Percentiles rank a stretch among this genome's conserved stretches.
These are phyloP conservation scores for Simalia tracyae DNA, from an alignment of 2,797 vertebrate genomes.

Conservation along the genomic window DNA sequence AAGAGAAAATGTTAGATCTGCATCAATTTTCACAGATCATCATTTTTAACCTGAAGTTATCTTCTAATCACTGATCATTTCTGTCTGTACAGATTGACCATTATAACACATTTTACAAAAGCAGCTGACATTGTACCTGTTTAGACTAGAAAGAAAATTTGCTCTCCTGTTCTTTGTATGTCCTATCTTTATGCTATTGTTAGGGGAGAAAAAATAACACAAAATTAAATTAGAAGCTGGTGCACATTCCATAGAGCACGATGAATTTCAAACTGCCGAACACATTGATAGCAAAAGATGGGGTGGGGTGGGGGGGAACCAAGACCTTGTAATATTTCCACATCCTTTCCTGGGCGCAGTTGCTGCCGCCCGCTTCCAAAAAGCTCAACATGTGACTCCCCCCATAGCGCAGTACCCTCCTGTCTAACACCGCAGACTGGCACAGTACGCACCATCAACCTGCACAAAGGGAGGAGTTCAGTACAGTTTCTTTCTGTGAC, in stretches of 20 bases:
- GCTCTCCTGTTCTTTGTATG: constrained; percentile 55
- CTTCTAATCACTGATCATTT: neutral
- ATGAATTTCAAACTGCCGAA: neutral
- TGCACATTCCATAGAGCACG: constrained; percentile 17
- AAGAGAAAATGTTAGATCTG: neutral
- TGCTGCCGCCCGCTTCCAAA: neutral
- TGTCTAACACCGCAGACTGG: neutral
- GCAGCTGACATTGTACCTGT: constrained; percentile 44
- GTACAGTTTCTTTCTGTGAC: neutral
- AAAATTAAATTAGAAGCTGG: neutral
- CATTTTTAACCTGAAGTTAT: neutral
- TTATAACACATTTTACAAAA: constrained; percentile 45
- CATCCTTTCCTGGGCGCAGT: neutral
- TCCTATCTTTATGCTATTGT: constrained; percentile 15
- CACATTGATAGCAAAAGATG: neutral
- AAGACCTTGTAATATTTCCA: no score
- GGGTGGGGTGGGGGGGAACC: neutral
- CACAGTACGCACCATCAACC: neutral
- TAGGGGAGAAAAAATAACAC: neutral
- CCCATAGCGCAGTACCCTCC: neutral
- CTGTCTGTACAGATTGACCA: neutral
- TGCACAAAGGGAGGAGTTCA: neutral
- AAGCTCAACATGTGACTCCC: neutral
- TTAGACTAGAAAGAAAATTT: constrained; percentile 58
- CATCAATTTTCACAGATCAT: neutral